phyloP scores from a whole-genome alignment of 2,888 invertebrate species.

The Synanthedon andrenaeformis region DNA sequence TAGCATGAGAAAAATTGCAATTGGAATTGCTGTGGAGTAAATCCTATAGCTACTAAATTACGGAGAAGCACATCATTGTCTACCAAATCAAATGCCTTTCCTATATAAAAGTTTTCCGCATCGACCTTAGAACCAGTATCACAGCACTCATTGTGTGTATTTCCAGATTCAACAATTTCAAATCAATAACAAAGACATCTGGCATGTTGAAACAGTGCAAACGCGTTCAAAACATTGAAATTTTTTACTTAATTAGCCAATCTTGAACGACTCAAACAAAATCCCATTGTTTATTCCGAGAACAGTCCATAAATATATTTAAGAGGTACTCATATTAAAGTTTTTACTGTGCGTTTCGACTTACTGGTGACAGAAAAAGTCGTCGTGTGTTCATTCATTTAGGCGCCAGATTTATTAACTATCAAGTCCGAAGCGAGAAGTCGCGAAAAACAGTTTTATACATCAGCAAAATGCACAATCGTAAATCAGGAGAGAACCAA shows the following conservation, averaged over 20 bases:
- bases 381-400: conserved; percentile 53
- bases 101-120: no score
- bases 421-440: conserved; percentile 47
- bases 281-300: not conserved
- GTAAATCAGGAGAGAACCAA: conserved; percentile 46
- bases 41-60: no score
- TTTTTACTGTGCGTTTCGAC: not conserved
- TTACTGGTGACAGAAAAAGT: conserved; percentile 28
- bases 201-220: no score
- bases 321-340: not conserved
- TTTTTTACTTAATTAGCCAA: not conserved
- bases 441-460: conserved; percentile 51
- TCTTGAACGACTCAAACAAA: not conserved
- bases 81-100: no score
- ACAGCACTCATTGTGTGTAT: no score
- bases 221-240: no score
- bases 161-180: no score
- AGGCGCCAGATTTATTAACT: conserved; percentile 62
- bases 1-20: no score
- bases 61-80: no score
- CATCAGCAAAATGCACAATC: conserved; percentile 42
- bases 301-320: not conserved
- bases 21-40: no score
- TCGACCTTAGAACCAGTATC: no score
- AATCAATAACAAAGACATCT: no score